Percentiles rank a stretch among this genome's conserved stretches.
These are phyloP conservation scores for Tenebrosternarchus preto DNA, from an alignment of 2,113 vertebrate genomes.

Conservation along the genomic window DNA sequence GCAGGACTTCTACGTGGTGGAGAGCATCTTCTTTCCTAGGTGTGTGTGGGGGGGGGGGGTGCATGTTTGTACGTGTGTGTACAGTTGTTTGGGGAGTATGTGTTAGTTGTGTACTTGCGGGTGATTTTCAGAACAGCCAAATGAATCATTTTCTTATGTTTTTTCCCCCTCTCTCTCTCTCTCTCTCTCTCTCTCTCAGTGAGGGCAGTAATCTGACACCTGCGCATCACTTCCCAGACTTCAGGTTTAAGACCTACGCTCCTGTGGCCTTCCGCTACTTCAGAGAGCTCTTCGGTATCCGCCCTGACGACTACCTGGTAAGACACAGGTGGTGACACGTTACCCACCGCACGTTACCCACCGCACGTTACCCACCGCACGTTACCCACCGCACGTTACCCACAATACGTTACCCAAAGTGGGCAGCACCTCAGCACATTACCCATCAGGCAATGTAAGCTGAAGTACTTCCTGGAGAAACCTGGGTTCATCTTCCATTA, in stretches of 20 bases:
- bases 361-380: no score
- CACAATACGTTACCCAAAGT: no score
- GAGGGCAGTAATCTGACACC: slow-evolving; percentile 98
- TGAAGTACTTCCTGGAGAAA: no score
- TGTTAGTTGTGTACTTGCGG: not conserved
- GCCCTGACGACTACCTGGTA: slow-evolving; percentile 97
- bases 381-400: no score
- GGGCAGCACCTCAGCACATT: no score
- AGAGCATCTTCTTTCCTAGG: slow-evolving; percentile 99
- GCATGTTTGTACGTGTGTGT: slow-evolving; percentile 19
- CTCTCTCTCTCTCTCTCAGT: slow-evolving; percentile 65
- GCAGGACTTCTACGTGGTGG: slow-evolving; percentile 98
- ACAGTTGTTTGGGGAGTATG: not conserved
- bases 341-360: no score
- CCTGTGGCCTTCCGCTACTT: slow-evolving; percentile 97
- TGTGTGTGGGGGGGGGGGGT: slow-evolving; percentile 55
- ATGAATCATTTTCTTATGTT: not conserved
- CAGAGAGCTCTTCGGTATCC: slow-evolving; percentile 96
- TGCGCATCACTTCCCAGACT: slow-evolving; percentile 94
- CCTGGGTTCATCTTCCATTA: no score
- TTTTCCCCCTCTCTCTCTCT: not conserved
- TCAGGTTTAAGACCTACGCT: slow-evolving; percentile 97
- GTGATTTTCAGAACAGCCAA: not conserved
- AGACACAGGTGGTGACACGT: slow-evolving; percentile 43
- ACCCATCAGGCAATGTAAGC: no score